phyloP scores from a whole-genome alignment of 92 coral and sea anemone genomes.

The Galaxea fascicularis region DNA sequence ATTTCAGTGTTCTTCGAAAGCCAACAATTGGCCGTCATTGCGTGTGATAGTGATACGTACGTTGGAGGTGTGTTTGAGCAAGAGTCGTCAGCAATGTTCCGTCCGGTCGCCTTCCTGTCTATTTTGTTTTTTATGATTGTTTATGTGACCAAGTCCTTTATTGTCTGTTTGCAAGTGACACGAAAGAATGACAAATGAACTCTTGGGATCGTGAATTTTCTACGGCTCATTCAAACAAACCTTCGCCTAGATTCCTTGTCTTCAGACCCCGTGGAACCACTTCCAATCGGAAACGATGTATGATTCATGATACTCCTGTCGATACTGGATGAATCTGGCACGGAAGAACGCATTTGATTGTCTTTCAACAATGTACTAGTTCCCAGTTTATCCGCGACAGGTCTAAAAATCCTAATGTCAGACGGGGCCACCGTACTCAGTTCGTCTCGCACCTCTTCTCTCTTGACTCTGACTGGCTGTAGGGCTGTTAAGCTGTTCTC shows the following conservation, averaged over 20 bases:
- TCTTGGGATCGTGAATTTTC: no score
- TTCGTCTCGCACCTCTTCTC: not conserved
- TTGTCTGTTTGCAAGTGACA: not conserved
- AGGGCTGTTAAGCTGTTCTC: slow-evolving; percentile 1
- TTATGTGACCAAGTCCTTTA: no score
- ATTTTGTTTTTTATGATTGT: not conserved
- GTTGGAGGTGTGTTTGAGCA: not conserved
- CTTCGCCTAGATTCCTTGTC: not conserved
- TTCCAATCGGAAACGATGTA: slow-evolving; percentile 18
- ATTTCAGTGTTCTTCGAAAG: no score
- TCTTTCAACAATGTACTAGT: not conserved
- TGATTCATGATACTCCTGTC: not conserved
- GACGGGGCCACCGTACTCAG: slow-evolving; percentile 2
- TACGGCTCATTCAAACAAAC: slow-evolving; percentile 15
- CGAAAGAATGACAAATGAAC: not conserved
- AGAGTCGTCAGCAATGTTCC: no score
- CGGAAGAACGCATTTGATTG: not conserved
- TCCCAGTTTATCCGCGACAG: slow-evolving; percentile 13
- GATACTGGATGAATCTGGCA: not conserved
- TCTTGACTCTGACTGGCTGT: slow-evolving; percentile 12
- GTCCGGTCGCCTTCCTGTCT: not conserved
- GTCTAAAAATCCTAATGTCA: slow-evolving; percentile 14
- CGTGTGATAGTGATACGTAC: no score
- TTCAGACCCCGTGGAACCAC: slow-evolving; percentile 24
- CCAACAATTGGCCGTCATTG: no score